Evolutionary conservation across 2,113 vertebrate genomes (phyloP), one percentile per base, ranked within the genome.

Genomic region (Spizaetus ornatus): DNA sequence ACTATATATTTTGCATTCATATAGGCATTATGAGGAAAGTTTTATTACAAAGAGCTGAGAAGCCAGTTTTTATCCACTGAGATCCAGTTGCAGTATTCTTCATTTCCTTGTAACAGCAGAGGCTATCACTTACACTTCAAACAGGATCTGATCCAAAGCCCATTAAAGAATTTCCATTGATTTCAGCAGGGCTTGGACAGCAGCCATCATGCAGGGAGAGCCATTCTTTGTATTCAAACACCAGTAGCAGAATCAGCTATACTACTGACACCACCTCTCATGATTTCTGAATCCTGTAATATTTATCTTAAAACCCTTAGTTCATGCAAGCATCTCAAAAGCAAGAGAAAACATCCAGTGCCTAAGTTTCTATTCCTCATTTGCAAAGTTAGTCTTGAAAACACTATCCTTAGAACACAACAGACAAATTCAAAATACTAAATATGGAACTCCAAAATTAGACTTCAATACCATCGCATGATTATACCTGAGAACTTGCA

Each of bases 111-210:
- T 45, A 85, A 95, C 65, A 80, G 65, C 2, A 43, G 34, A 85
- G 34, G 58, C 66, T 95, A 87, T 89, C 83, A 25, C 79, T 94
- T 90, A 63, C 80, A 82, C 53, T 78, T 95, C 83, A 93, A 93
- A 96, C 62, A 93, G 77, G 86, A 95, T 95, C 94, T 87, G 81
- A 93, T 69, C 86, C 89, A 94, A 95, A 95, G 80, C 65, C 82
- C 92, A 91, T 88, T 91, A 93, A 90, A 84, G 69, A 97, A 95
- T 95, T 96, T 92, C 94, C 91, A 97, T 77, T 87, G 69, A 95
- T 89, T 96, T 82, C 77, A 91, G 66, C 27, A 82, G 31, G n/a
- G 43, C 53, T 94, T 95, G 93, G 70, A 94, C 34, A 10, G 36
- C 48, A 94, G 88, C 80, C 93, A 92, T 62, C 36, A 47, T 9